Evolutionary conservation across 1,140 invertebrate species (phyloP), one percentile per base, ranked within the genome.

Genomic region (Drosophila nikananu): DNA sequence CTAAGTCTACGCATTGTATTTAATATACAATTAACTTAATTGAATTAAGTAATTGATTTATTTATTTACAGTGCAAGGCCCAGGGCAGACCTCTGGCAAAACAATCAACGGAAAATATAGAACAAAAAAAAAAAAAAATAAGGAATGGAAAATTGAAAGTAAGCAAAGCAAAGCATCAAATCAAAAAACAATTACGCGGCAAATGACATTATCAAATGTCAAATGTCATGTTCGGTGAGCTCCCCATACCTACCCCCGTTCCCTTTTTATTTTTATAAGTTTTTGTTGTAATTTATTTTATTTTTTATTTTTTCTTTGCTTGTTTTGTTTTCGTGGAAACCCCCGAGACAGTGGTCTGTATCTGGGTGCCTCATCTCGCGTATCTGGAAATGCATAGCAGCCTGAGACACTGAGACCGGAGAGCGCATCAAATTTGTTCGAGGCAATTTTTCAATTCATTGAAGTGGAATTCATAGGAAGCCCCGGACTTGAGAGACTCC

Each of bases 161-260:
- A 70, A 68, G 58, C 72, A 68, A 79, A 59, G 58, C 64, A 48
- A 51, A 46, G 80, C 86, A 81, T 79, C 84, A 90, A 89, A 89
- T 89, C 86, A 89, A 89, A 89, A 89, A 89, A 89, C 86, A 89
- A 89, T 89, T 89, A 89, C 86, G 86, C 86, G 86, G 86, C 81
- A 89, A 89, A 89, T 89, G 86, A 89, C 86, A 89, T 89, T 89
- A 89, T 89, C 86, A 89, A 89, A 89, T 89, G 86, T 89, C 86
- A 89, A 89, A 89, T 86, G 86, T 90, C 86, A 90, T 86, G 86
- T 86, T 90, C 70, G 60, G 66, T 51, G 77, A 76, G 74, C n/a
- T 8, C 13, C 10, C 13, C 15, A 1, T 12, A 1, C 5, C 23
- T 13, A 3, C 17, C 2, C 25, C 25, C 25, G 25, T 27, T 27